Conservation (phyloP, 2,797 vertebrate species). For the Coranthus polyacanthus region DNA sequence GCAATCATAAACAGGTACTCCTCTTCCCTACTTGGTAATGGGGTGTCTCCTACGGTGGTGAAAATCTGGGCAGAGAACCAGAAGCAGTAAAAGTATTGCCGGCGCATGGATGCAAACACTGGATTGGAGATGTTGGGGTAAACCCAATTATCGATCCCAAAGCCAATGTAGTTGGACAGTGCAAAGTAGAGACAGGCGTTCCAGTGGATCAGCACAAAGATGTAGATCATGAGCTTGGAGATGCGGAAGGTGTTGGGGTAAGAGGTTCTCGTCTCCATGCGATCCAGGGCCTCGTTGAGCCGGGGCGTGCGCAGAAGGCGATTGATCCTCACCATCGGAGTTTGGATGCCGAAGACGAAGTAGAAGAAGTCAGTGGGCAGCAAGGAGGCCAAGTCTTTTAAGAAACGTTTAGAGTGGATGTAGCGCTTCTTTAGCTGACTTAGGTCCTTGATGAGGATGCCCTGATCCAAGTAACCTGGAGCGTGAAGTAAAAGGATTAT, state of each 20-base stretch:
- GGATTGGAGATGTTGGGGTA: conserved; percentile 87
- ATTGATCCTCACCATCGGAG: conserved; percentile 87
- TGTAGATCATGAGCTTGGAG: conserved; percentile 91
- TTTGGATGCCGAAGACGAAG: conserved; percentile 79
- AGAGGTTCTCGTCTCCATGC: conserved; percentile 89
- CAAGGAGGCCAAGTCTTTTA: conserved; percentile 85
- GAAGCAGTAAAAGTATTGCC: conserved; percentile 93
- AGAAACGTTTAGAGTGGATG: conserved; percentile 83
- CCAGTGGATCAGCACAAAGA: conserved; percentile 93
- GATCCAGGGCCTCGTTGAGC: conserved; percentile 90
- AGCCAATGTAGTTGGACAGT: conserved; percentile 88
- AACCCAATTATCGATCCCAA: conserved; percentile 90
- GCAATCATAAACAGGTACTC: conserved; percentile 91
- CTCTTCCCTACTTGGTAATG: conserved; percentile 81
- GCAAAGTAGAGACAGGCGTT: conserved; percentile 94
- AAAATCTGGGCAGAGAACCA: conserved; percentile 94
- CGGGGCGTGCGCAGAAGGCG: conserved; percentile 87
- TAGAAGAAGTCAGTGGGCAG: conserved; percentile 92
- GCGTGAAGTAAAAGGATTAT: conserved; percentile 15
- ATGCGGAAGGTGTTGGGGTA: conserved; percentile 92
- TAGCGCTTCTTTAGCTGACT: conserved; percentile 80
- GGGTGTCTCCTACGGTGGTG: conserved; percentile 91
- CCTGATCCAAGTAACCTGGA: conserved; percentile 92
- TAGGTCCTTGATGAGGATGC: conserved; percentile 88
- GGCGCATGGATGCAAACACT: conserved; percentile 78